Base-by-base conservation (phyloP, 2,797 vertebrate genomes). In the Buphagus erythrorhynchus region DNA sequence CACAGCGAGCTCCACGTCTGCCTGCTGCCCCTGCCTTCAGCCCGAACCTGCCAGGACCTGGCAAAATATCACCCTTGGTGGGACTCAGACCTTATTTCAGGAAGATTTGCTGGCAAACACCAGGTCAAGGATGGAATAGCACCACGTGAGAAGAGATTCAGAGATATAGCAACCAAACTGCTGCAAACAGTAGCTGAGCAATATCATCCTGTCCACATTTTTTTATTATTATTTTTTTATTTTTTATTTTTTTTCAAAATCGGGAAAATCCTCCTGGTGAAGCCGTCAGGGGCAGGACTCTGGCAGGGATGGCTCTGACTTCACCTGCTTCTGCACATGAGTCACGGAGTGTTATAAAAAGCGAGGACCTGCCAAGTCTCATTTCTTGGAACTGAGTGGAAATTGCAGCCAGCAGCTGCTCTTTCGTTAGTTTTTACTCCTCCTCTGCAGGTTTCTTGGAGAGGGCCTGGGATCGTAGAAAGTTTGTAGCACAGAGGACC, bases 321-420 rank as follows among this genome's bases (percentile, higher is more conserved):
- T 95, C 94, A 92, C 87, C 82, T 94, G 90, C 80, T 80, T 46
- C 72, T 88, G 75, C 72, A 69, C 54, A 71, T 93, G 94, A 94
- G 72, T 96, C 87, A 95, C 43, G 0, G 45, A 88, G 69, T 10
- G 58, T 65, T 96, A 94, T 92, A 93, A 90, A 89, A 93, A 86
- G 46, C 87, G 10, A 82, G 62, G 78, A 62, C 54, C 49, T 87
- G 91, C 92, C 93, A 92, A 93, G 86, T 36, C 35, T 66, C 63
- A 28, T 49, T 93, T 93, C 80, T 95, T 91, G 86, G 74, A 87
- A 65, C 63, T 43, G 78, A 88, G 72, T 78, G 84, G 82, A 65
- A 93, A 86, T 62, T 84, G 46, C 58, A 91, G 86, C 79, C 16
- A 69, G 72, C 92, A 94, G 86, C 78, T 94, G 87, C 75, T 78